These are phyloP conservation scores for Ptychobarbus kaznakovi DNA, from an alignment of 2,797 vertebrate species.

Conservation along the genomic window DNA sequence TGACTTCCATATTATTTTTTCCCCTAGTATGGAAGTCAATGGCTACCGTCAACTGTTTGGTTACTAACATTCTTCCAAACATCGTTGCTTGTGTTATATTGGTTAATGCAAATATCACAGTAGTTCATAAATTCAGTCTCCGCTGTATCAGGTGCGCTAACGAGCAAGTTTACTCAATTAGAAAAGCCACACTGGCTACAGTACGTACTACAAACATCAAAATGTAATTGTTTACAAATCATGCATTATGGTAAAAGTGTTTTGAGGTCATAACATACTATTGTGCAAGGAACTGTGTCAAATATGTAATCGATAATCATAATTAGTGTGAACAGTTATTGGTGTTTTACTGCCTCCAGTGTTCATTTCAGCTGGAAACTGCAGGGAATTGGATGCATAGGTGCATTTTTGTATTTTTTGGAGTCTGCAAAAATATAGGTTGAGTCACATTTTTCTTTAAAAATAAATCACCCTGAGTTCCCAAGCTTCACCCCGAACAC, in stretches of 20 bases:
- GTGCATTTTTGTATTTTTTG: background rate
- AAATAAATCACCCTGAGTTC: background rate
- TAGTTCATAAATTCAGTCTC: no score
- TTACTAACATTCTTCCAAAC: background rate
- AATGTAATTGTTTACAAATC: background rate
- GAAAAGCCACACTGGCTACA: background rate
- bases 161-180: background rate
- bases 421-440: background rate
- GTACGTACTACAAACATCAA: background rate
- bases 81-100: no score
- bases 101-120: background rate
- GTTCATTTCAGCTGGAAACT: background rate
- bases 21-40: no score
- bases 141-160: background rate
- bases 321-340: background rate
- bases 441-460: background rate
- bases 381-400: background rate
- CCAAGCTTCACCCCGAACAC: background rate
- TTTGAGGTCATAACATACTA: background rate
- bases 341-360: background rate
- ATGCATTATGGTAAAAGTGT: background rate
- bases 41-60: background rate
- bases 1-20: background rate
- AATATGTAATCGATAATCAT: background rate
- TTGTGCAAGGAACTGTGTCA: background rate